These are phyloP conservation scores for Leptopterna dolabrata DNA, from an alignment of 2,888 invertebrate genomes.

Conservation along the genomic window DNA sequence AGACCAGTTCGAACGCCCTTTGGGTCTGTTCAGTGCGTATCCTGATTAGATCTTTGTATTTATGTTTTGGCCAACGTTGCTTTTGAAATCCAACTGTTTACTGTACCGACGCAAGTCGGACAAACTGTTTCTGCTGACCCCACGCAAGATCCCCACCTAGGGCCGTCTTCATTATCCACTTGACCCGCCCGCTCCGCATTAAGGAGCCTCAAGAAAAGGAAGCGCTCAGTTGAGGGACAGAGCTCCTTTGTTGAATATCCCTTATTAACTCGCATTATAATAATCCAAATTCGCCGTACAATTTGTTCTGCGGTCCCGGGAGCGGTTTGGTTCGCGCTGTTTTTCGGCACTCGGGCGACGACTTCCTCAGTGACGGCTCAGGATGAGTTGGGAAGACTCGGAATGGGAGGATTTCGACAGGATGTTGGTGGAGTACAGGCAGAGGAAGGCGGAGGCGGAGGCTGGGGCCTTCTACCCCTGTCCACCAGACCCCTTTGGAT, in stretches of 20 bases:
- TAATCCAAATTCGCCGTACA: not conserved
- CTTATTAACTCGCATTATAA: too few species aligned
- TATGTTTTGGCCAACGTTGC: too few species aligned
- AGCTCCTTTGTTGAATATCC: not conserved
- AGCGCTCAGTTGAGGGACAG: slow-evolving; percentile 44
- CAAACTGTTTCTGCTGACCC: slow-evolving; percentile 24
- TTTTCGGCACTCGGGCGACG: not conserved
- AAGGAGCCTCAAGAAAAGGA: slow-evolving; percentile 42
- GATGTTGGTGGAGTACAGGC: slow-evolving; percentile 69
- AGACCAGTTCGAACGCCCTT: too few species aligned
- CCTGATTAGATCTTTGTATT: not conserved
- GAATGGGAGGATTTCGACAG: slow-evolving; percentile 74
- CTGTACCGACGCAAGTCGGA: not conserved
- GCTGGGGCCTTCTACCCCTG: slow-evolving; percentile 64
- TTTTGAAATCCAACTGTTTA: not conserved
- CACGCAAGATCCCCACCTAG: slow-evolving; percentile 35
- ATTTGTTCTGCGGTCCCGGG: not conserved
- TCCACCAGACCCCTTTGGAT: slow-evolving; percentile 66
- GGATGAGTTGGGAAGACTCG: slow-evolving; percentile 68
- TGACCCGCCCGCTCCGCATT: slow-evolving; percentile 40
- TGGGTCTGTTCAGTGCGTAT: too few species aligned
- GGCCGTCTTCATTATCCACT: slow-evolving; percentile 50
- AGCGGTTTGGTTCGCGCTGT: not conserved
- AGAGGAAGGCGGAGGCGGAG: slow-evolving; percentile 61
- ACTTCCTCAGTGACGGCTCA: not conserved